These are phyloP conservation scores for Euspilapteryx auroguttella DNA, from an alignment of 2,888 invertebrate species.

Conservation along the genomic window DNA sequence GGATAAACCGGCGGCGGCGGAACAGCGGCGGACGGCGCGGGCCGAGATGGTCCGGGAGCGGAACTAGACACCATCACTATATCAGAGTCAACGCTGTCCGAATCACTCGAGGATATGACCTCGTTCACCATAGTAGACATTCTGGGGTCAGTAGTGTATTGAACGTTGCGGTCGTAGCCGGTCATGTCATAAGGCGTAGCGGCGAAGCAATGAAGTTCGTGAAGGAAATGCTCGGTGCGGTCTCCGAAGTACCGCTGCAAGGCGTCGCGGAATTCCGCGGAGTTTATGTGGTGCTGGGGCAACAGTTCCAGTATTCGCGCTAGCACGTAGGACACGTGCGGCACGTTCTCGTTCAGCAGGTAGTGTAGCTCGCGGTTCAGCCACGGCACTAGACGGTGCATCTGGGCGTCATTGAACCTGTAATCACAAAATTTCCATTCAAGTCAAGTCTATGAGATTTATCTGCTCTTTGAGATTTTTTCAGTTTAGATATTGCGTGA, in stretches of 20 bases:
- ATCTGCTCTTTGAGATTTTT: too few relatives aligned
- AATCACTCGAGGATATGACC: slow-evolving; percentile 39
- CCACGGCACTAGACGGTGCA: slow-evolving; percentile 85
- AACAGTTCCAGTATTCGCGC: slow-evolving; percentile 71
- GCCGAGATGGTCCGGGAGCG: slow-evolving; percentile 19
- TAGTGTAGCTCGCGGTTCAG: slow-evolving; percentile 83
- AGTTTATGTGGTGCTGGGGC: slow-evolving; percentile 66
- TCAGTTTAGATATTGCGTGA: too few relatives aligned
- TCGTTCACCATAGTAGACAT: slow-evolving; percentile 61
- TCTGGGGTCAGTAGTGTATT: slow-evolving; percentile 62
- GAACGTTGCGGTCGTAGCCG: slow-evolving; percentile 74
- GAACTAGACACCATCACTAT: slow-evolving; percentile 34
- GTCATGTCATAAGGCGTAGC: slow-evolving; percentile 84
- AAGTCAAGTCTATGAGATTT: too few relatives aligned
- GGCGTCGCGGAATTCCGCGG: slow-evolving; percentile 70
- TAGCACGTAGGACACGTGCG: slow-evolving; percentile 68
- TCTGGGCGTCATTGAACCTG: slow-evolving; percentile 77
- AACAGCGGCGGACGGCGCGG: slow-evolving; percentile 10
- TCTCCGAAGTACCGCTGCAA: slow-evolving; percentile 70
- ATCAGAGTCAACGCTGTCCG: slow-evolving; percentile 35
- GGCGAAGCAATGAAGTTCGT: slow-evolving; percentile 86
- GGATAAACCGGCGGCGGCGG: slow-evolving; percentile 18
- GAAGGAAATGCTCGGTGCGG: slow-evolving; percentile 83
- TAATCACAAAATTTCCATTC: too few relatives aligned
- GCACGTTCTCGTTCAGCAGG: slow-evolving; percentile 66